A percentile compares a stretch with the other conserved stretches of the same genome.
These are phyloP conservation scores for Pterocles gutturalis DNA, from an alignment of 2,113 vertebrate species.

Conservation along the genomic window DNA sequence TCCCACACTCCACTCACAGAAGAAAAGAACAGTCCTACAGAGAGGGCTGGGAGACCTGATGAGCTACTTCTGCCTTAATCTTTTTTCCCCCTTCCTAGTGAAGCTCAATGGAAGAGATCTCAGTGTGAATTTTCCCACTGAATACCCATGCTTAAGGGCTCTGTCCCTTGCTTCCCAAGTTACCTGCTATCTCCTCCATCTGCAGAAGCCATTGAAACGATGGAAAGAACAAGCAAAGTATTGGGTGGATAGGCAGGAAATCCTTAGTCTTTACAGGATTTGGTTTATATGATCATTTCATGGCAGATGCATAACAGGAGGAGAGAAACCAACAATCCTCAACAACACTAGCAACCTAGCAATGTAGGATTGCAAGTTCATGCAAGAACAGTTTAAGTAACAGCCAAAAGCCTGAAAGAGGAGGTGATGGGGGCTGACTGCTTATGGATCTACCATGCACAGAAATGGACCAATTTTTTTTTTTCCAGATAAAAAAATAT, in stretches of 20 bases:
- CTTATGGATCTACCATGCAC: neutral
- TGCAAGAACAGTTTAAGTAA: neutral
- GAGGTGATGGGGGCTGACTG: neutral
- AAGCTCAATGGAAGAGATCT: neutral
- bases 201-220: neutral
- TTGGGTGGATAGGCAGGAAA: neutral
- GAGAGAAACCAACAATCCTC: neutral
- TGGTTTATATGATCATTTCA: neutral
- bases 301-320: neutral
- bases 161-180: neutral
- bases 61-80: neutral
- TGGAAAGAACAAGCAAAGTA: neutral
- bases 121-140: neutral
- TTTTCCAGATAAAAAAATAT: rapidly evolving
- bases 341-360: neutral
- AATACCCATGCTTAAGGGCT: neutral
- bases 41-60: neutral
- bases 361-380: neutral
- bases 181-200: neutral
- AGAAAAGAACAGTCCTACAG: neutral
- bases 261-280: neutral
- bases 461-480: neutral
- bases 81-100: neutral
- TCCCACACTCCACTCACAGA: neutral
- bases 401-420: neutral